These are phyloP conservation scores for Sminthurinus aureus DNA, from an alignment of 2,888 invertebrate genomes.

Conservation along the genomic window DNA sequence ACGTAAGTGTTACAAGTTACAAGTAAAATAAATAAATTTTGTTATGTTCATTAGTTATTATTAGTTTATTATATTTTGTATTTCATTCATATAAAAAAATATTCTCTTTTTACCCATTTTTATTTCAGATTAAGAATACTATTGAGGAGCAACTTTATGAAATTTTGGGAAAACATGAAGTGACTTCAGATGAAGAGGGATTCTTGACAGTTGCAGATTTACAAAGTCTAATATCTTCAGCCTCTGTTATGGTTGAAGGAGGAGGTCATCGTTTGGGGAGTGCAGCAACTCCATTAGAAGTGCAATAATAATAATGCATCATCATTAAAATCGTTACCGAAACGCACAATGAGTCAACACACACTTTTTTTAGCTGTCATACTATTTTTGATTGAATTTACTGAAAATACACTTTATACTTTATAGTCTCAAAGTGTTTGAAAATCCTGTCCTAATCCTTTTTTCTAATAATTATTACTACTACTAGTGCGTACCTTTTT, in stretches of 20 bases:
- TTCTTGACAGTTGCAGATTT: conserved; percentile 61
- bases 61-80: background rate
- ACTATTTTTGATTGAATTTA: background rate
- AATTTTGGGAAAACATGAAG: conserved; percentile 60
- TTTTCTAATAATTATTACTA: too few species aligned
- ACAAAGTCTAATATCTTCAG: conserved; percentile 48
- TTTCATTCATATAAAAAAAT: background rate
- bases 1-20: conserved; percentile 64
- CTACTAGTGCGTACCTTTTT: too few species aligned
- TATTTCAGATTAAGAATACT: conserved; percentile 65
- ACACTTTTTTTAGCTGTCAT: background rate
- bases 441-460: background rate
- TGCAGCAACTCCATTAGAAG: background rate
- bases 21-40: too few species aligned
- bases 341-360: background rate
- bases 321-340: background rate
- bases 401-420: background rate
- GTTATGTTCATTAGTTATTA: background rate
- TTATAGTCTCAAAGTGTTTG: background rate
- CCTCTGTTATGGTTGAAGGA: background rate
- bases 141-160: conserved; percentile 75
- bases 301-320: background rate
- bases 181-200: conserved; percentile 56
- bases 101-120: background rate
- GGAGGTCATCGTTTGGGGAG: background rate